Evolutionary conservation across 92 coral and sea anemone genomes (phyloP).

Genomic region (Chrysogorgia sp.): DNA sequence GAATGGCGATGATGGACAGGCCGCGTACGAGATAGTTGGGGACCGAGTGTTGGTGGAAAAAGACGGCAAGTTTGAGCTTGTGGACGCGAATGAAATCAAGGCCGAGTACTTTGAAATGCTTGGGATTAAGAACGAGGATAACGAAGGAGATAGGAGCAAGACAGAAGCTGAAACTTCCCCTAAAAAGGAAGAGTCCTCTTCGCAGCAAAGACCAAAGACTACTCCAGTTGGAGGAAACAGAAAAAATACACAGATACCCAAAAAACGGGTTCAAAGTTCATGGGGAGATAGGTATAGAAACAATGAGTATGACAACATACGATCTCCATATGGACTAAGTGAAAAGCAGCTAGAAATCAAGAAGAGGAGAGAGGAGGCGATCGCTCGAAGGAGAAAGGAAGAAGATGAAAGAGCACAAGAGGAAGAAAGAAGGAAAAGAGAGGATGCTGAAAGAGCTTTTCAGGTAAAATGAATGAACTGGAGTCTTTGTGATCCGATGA

Average conservation of each 20-base stretch:
- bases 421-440: slow-evolving; percentile 78
- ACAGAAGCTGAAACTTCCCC: slow-evolving; percentile 23
- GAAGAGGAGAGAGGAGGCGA: slow-evolving; percentile 84
- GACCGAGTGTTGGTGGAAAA: slow-evolving; percentile 88
- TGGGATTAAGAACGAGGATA: slow-evolving; percentile 68
- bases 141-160: slow-evolving; percentile 36
- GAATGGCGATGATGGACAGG: not conserved
- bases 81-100: slow-evolving; percentile 93
- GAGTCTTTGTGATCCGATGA: not conserved
- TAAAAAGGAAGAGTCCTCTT: slow-evolving; percentile 8
- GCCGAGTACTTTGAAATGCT: slow-evolving; percentile 97
- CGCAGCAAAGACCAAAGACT: slow-evolving; percentile 75
- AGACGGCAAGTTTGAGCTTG: slow-evolving; percentile 97
- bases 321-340: slow-evolving; percentile 84
- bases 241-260: slow-evolving; percentile 31
- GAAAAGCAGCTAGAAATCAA: slow-evolving; percentile 91
- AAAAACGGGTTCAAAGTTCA: slow-evolving; percentile 82
- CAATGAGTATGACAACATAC: slow-evolving; percentile 79
- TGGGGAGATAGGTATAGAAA: slow-evolving; percentile 53
- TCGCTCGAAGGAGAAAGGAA: slow-evolving; percentile 83
- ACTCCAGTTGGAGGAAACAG: slow-evolving; percentile 58
- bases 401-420: slow-evolving; percentile 83
- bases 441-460: slow-evolving; percentile 95
- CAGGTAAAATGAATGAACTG: slow-evolving; percentile 53
- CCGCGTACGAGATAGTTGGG: slow-evolving; percentile 29